phyloP scores from a whole-genome alignment of 2,888 invertebrate genomes.

The Tenthredo distinguenda region DNA sequence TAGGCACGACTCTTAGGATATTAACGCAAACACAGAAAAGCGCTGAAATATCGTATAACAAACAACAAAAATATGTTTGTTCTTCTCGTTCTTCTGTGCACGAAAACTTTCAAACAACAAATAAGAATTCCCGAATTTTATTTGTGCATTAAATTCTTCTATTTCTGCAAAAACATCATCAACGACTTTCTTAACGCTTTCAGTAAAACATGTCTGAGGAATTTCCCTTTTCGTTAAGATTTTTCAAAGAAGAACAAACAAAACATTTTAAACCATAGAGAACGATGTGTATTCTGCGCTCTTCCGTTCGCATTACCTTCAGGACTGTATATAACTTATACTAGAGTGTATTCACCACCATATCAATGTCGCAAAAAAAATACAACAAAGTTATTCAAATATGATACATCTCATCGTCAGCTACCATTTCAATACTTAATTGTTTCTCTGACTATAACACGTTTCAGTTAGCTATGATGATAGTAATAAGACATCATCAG shows the following conservation, averaged over 20 bases:
- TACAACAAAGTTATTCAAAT: background rate
- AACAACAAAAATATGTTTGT: background rate
- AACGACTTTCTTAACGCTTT: background rate
- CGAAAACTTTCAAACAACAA: background rate
- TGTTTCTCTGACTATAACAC: background rate
- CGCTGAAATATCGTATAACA: background rate
- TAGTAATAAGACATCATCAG: background rate
- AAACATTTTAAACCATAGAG: background rate
- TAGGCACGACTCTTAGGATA: background rate
- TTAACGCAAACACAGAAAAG: background rate
- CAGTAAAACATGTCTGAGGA: background rate
- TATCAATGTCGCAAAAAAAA: background rate
- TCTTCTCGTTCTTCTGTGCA: background rate
- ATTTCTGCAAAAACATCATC: background rate
- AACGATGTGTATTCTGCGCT: background rate
- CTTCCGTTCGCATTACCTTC: background rate
- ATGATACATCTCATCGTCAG: background rate
- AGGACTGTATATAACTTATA: background rate
- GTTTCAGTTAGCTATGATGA: background rate
- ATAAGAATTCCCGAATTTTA: background rate
- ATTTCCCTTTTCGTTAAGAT: background rate
- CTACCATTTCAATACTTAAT: constrained; percentile 7
- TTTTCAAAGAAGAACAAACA: background rate
- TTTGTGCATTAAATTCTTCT: background rate
- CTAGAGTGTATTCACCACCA: constrained; percentile 1